Evolutionary conservation across 2,888 invertebrate species (phyloP).

Genomic region (Steinernema hermaphroditum): DNA sequence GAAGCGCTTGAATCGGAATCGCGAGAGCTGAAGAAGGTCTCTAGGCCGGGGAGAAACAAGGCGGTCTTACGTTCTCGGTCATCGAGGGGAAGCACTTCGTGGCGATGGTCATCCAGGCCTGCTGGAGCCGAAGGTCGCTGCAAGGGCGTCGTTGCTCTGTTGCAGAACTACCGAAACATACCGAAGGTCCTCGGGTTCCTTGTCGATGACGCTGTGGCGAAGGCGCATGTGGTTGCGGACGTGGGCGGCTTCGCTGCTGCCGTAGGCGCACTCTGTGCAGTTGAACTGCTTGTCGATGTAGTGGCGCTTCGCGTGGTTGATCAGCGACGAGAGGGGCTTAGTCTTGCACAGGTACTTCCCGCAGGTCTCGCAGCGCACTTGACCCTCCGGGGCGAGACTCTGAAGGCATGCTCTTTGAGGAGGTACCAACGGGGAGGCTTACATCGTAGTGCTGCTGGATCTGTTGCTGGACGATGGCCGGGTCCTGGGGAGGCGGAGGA

Average conservation of each 20-base stretch:
- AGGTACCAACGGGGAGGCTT: neutral
- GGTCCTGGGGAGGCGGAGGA: neutral
- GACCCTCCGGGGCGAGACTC: constrained; percentile 20
- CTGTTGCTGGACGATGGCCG: constrained; percentile 6
- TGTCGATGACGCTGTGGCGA: constrained; percentile 29
- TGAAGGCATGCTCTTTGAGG: neutral
- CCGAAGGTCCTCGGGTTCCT: constrained; percentile 30
- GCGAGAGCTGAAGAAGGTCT: constrained; percentile 2
- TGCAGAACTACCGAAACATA: neutral
- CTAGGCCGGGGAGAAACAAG: neutral
- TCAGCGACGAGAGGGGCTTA: constrained; percentile 35
- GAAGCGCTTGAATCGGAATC: constrained; percentile 37
- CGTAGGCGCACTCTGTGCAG: constrained; percentile 34
- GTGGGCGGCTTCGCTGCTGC: constrained; percentile 37
- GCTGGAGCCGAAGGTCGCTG: constrained; percentile 27
- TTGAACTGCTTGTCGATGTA: constrained; percentile 36
- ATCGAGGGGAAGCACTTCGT: constrained; percentile 28
- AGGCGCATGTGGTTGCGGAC: constrained; percentile 38
- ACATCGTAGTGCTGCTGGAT: constrained; percentile 26
- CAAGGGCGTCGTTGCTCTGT: neutral
- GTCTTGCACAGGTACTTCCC: constrained; percentile 17
- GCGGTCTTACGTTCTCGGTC: neutral
- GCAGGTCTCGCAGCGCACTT: constrained; percentile 32
- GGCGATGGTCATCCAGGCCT: constrained; percentile 33
- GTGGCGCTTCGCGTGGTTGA: constrained; percentile 40